Evolutionary conservation across 2,797 vertebrate species (phyloP).

Genomic region (Acipenser ruthenus): DNA sequence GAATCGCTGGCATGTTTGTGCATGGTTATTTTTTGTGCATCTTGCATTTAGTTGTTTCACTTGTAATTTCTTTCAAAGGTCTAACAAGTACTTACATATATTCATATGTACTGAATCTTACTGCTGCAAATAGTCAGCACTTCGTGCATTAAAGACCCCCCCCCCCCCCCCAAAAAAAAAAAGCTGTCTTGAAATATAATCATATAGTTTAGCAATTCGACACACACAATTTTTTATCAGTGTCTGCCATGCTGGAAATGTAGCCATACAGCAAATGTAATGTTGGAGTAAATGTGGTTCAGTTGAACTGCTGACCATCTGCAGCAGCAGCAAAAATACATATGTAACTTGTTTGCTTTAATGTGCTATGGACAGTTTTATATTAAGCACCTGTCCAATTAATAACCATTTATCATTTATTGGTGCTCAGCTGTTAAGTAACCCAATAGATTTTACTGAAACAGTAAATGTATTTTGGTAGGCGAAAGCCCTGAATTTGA

Average conservation of each 20-base stretch:
- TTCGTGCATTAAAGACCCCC: too few species aligned
- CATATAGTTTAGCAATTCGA: neutral
- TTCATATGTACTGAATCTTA: too few species aligned
- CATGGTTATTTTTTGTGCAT: constrained; percentile 40
- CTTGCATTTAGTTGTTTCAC: constrained; percentile 16
- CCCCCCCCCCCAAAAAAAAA: neutral
- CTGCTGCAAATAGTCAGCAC: too few species aligned
- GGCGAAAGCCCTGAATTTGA: neutral
- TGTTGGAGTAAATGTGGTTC: neutral
- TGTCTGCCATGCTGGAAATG: neutral
- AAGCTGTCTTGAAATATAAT: neutral
- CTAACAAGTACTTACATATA: too few species aligned
- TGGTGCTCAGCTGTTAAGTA: constrained; percentile 14
- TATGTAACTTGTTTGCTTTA: too few species aligned
- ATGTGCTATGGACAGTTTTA: neutral
- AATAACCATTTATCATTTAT: constrained; percentile 15
- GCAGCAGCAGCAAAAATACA: neutral
- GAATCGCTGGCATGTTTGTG: constrained; percentile 37
- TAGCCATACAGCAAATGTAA: neutral
- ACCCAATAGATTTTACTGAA: neutral
- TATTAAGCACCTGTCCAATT: neutral
- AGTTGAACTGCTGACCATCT: neutral
- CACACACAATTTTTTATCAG: neutral
- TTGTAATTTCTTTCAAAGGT: too few species aligned
- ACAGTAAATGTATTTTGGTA: too few species aligned